Conservation (phyloP, 2,113 vertebrate species). For the Oenanthe oenanthe region DNA sequence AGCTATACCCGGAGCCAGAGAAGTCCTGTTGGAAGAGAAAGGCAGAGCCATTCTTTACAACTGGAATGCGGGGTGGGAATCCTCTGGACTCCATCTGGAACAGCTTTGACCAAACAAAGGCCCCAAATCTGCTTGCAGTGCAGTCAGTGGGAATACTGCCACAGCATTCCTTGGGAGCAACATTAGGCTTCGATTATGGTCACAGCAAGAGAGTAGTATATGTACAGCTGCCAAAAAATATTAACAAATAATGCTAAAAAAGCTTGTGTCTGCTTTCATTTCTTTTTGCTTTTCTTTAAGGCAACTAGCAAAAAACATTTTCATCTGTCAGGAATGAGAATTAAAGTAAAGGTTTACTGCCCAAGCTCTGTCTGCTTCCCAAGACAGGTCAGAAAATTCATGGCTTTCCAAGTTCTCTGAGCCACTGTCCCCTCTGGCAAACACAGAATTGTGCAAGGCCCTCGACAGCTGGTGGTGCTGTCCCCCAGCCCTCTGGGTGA, state of each 20-base stretch:
- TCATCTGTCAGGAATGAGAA: neutral
- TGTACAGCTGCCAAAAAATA: conserved; percentile 49
- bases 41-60: neutral
- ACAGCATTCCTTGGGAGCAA: conserved; percentile 55
- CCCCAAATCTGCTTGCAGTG: neutral
- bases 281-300: neutral
- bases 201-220: conserved; percentile 52
- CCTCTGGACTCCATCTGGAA: conserved; percentile 47
- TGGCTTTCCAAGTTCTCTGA: neutral
- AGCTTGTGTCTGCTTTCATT: neutral
- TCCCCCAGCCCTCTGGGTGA: neutral
- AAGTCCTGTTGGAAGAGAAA: neutral
- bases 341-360: neutral
- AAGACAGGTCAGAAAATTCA: neutral
- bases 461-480: rapidly evolving
- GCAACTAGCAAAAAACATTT: neutral
- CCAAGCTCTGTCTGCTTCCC: neutral
- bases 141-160: conserved; percentile 38
- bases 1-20: neutral
- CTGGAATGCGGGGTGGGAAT: neutral
- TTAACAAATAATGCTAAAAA: conserved; percentile 56
- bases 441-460: neutral
- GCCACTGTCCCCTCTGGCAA: neutral
- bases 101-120: conserved; percentile 64
- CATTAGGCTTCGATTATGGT: conserved; percentile 62